Percentiles rank a stretch among this genome's conserved stretches.
Evolutionary conservation across 2,888 invertebrate genomes (phyloP).

Genomic region (Zhuqinia jingwanae): DNA sequence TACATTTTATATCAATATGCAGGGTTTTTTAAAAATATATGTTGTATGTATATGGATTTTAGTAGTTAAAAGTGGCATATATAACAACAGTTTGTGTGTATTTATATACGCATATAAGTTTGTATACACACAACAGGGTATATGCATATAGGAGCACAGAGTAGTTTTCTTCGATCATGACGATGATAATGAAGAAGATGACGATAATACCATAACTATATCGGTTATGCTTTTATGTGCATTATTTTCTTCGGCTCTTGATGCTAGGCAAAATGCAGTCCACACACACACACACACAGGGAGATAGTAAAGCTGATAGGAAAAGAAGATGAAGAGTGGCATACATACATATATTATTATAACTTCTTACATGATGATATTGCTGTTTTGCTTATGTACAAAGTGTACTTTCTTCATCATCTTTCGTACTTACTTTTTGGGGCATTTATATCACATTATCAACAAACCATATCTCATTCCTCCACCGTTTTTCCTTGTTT

Average conservation of each 20-base stretch:
- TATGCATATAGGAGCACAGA: no score
- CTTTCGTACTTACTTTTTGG: slow-evolving; percentile 67
- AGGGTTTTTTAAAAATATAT: not conserved
- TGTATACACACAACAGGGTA: not conserved
- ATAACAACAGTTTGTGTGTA: not conserved
- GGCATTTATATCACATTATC: slow-evolving; percentile 70
- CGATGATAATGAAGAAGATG: slow-evolving; percentile 58
- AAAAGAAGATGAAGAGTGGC: slow-evolving; percentile 37
- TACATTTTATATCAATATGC: not conserved
- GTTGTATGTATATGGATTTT: not conserved
- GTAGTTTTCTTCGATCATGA: slow-evolving; percentile 52
- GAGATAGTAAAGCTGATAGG: slow-evolving; percentile 26
- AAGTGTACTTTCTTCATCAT: slow-evolving; percentile 64
- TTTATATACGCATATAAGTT: not conserved
- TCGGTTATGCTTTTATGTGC: slow-evolving; percentile 62
- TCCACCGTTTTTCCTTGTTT: slow-evolving; percentile 63
- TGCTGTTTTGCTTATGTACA: slow-evolving; percentile 23
- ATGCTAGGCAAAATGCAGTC: slow-evolving; percentile 38
- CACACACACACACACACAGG: no score
- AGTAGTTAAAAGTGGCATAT: slow-evolving; percentile 23
- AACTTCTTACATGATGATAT: not conserved
- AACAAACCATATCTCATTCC: slow-evolving; percentile 72
- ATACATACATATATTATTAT: not conserved
- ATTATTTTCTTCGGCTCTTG: slow-evolving; percentile 24
- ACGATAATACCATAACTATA: slow-evolving; percentile 70